Percentiles rank a stretch among this genome's conserved stretches.
phyloP scores from a whole-genome alignment of 2,797 vertebrate species.

The Falco concolor region DNA sequence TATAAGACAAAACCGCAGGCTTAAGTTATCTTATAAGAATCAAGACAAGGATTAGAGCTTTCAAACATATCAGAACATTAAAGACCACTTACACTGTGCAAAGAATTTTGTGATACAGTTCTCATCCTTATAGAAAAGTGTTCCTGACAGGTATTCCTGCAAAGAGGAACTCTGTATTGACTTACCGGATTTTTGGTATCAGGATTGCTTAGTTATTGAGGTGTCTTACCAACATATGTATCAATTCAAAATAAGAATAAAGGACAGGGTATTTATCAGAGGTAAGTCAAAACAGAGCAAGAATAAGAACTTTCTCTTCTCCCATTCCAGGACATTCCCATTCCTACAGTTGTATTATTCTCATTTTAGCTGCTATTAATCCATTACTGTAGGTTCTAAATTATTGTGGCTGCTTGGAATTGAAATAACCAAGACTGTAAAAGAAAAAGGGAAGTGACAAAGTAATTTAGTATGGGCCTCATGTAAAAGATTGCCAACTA shows the following conservation, averaged over 20 bases:
- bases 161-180: background rate
- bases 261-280: background rate
- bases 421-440: background rate
- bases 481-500: background rate
- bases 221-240: background rate
- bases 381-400: background rate
- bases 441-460: background rate
- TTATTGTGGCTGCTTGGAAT: background rate
- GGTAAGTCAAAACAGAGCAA: background rate
- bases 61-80: background rate
- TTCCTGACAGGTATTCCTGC: background rate
- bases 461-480: background rate
- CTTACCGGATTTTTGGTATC: background rate
- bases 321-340: background rate
- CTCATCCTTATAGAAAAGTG: background rate
- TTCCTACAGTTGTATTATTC: background rate
- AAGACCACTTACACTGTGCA: background rate
- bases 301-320: background rate
- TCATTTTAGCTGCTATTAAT: background rate
- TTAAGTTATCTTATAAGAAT: background rate
- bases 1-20: background rate
- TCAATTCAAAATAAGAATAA: background rate
- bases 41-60: background rate
- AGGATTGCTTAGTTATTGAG: background rate
- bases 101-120: background rate